Conservation (phyloP, 1,140 invertebrate genomes). For the Brachionus paranguensis region DNA sequence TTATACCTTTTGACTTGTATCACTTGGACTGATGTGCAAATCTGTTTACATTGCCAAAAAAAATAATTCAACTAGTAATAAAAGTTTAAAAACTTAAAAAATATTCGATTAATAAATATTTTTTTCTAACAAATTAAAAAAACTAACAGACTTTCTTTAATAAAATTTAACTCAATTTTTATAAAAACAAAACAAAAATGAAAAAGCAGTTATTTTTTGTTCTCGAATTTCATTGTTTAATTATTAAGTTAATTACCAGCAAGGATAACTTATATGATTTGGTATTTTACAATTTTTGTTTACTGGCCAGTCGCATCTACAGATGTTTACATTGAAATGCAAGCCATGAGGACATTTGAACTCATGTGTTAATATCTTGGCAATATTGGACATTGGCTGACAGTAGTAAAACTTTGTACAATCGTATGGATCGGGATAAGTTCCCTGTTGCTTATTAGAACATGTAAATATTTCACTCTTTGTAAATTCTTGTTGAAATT, state of each 20-base stretch:
- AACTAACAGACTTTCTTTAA: not conserved
- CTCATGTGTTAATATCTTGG: not conserved
- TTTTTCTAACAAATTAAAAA: not conserved
- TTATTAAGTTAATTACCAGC: not conserved
- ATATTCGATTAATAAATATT: not conserved
- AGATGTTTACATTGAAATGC: not conserved
- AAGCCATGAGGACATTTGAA: slow-evolving; percentile 24
- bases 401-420: slow-evolving; percentile 39
- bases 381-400: not conserved
- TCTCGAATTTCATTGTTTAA: no score
- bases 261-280: slow-evolving; percentile 3
- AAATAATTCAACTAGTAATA: not conserved
- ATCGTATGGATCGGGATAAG: slow-evolving; percentile 10
- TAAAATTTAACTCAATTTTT: not conserved
- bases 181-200: no score
- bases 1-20: no score
- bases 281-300: not conserved
- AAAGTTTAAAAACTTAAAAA: no score
- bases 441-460: not conserved
- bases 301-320: slow-evolving; percentile 37
- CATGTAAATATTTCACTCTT: not conserved
- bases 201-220: no score
- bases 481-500: not conserved
- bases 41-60: not conserved
- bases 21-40: not conserved